phyloP scores from a whole-genome alignment of 1,140 invertebrate species.

The Atopsyche davidsoni region DNA sequence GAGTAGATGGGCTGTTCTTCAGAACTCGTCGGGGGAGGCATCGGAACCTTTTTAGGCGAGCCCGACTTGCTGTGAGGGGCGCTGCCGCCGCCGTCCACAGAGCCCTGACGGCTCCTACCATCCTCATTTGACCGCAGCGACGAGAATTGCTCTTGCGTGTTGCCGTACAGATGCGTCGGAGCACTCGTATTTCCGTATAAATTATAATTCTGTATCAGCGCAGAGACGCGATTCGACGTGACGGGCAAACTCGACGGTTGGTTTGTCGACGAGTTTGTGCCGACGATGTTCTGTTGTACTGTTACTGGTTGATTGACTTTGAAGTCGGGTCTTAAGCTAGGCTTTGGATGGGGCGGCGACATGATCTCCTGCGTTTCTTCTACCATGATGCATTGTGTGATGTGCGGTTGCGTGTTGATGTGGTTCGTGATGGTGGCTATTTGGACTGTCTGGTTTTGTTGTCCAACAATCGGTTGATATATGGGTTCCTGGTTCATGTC shows the following conservation, averaged over 20 bases:
- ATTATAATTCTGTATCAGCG: conserved; percentile 47
- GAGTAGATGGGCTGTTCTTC: conserved; percentile 41
- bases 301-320: conserved; percentile 47
- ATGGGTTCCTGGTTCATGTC: conserved; percentile 28
- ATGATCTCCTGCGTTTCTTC: conserved; percentile 33
- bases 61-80: conserved; percentile 26
- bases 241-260: conserved; percentile 43
- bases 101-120: conserved; percentile 37
- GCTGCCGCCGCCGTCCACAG: conserved; percentile 38
- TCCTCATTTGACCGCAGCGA: conserved; percentile 34
- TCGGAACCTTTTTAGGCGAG: conserved; percentile 20
- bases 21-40: conserved; percentile 35
- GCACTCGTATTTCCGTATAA: conserved; percentile 44
- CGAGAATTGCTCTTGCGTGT: conserved; percentile 34
- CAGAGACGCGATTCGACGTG: conserved; percentile 43
- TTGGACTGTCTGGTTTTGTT: conserved; percentile 21
- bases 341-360: conserved; percentile 28
- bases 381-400: not conserved
- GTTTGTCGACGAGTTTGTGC: conserved; percentile 28
- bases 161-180: conserved; percentile 44
- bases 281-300: conserved; percentile 29
- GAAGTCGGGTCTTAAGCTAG: conserved; percentile 44
- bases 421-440: conserved; percentile 20
- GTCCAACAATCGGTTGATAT: conserved; percentile 24
- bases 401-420: conserved; percentile 1